Evolutionary conservation across 2,113 vertebrate genomes (phyloP).

Genomic region (Lophotis ruficrista): DNA sequence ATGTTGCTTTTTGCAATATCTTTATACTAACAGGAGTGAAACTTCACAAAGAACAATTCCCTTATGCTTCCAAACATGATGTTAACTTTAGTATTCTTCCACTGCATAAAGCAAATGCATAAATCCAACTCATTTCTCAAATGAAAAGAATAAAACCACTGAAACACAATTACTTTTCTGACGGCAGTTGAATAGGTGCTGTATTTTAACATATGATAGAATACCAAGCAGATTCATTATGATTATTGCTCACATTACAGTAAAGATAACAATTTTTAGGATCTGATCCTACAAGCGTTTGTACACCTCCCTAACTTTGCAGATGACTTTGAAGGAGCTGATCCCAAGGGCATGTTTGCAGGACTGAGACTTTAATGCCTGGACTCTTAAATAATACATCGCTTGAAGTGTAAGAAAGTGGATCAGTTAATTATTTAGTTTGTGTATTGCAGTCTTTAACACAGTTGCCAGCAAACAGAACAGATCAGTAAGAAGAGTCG

Average conservation of each 20-base stretch:
- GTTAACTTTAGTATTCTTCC: constrained; percentile 60
- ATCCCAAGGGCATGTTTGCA: constrained; percentile 1
- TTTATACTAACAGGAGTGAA: background rate
- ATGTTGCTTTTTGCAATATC: constrained; percentile 9
- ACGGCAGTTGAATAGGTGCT: constrained; percentile 25
- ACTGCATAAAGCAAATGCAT: constrained; percentile 43
- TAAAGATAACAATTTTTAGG: background rate
- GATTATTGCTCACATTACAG: background rate
- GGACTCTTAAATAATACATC: constrained; percentile 59
- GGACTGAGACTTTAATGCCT: constrained; percentile 12
- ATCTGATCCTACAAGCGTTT: background rate
- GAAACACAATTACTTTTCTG: constrained; percentile 16
- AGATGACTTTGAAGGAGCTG: background rate
- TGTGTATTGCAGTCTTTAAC: constrained; percentile 59
- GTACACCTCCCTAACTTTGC: background rate
- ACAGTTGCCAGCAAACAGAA: constrained; percentile 53
- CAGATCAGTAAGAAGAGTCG: constrained; percentile 60
- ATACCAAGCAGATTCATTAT: constrained; percentile 15
- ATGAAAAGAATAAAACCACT: constrained; percentile 2
- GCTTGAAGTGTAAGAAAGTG: constrained; percentile 38
- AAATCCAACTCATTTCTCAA: constrained; percentile 62
- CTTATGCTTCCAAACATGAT: background rate
- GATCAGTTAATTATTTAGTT: constrained; percentile 67
- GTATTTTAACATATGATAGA: constrained; percentile 6
- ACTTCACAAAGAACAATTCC: background rate